These are phyloP conservation scores for Drosophila mercatorum DNA, from an alignment of 2,888 invertebrate genomes.

Conservation along the genomic window DNA sequence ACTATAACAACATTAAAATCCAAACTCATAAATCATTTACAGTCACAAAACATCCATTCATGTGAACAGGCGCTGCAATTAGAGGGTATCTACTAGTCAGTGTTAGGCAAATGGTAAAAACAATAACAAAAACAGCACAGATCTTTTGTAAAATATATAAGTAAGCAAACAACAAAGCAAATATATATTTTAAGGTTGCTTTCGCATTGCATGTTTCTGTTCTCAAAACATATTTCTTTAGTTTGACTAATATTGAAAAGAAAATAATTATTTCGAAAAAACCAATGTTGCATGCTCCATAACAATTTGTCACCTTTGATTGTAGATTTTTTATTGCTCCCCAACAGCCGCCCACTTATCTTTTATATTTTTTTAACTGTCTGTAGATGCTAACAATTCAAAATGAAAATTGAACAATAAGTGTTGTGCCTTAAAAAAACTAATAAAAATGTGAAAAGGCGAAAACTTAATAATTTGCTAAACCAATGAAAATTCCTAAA, in stretches of 20 bases:
- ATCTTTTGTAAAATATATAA: constrained; percentile 7
- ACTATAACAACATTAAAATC: constrained; percentile 15
- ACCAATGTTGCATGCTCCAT: constrained; percentile 31
- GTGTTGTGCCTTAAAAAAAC: neutral
- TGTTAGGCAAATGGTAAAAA: constrained; percentile 4
- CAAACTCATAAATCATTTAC: constrained; percentile 39
- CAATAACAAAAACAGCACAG: constrained; percentile 16
- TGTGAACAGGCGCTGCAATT: constrained; percentile 15
- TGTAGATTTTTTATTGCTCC: constrained; percentile 21
- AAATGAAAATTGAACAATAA: constrained; percentile 56
- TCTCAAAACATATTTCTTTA: constrained; percentile 11
- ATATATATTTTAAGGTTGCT: constrained; percentile 3
- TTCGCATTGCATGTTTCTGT: constrained; percentile 32
- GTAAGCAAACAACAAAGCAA: neutral
- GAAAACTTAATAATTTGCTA: too few species aligned
- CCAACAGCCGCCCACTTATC: constrained; percentile 35
- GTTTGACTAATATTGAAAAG: constrained; percentile 12
- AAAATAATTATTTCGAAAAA: constrained; percentile 10
- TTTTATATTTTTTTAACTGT: constrained; percentile 30
- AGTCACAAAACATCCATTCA: constrained; percentile 32
- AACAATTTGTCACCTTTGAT: constrained; percentile 12
- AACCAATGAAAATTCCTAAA: neutral
- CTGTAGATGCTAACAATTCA: constrained; percentile 73
- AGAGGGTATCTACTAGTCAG: constrained; percentile 2
- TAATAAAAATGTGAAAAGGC: neutral